A percentile compares a stretch with the other conserved stretches of the same genome.
Conservation (phyloP, 2,113 vertebrate genomes). For the Cochlearius cochlearius region DNA sequence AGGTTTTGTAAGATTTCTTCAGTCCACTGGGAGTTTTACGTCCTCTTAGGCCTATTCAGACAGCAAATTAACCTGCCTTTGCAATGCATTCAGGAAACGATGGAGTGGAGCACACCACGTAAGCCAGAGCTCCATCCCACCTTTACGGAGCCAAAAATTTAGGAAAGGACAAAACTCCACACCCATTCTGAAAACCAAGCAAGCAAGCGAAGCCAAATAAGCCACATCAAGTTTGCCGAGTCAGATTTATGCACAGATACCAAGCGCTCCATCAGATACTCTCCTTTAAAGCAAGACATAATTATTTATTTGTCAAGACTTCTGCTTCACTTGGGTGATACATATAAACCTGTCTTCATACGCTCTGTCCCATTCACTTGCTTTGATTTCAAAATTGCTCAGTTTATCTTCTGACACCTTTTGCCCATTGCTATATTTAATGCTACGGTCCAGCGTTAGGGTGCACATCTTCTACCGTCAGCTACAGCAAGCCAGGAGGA, state of each 20-base stretch:
- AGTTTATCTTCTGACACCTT: background rate
- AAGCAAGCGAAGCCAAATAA: background rate
- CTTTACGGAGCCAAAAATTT: background rate
- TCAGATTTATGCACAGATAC: background rate
- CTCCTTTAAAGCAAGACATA: background rate
- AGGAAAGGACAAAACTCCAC: background rate
- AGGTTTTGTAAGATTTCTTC: background rate
- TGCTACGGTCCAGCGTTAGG: background rate
- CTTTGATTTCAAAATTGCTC: background rate
- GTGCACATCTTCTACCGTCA: background rate
- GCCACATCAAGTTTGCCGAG: background rate
- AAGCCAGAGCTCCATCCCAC: background rate
- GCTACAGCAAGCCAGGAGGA: background rate
- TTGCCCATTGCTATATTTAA: background rate
- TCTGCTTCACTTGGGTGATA: background rate
- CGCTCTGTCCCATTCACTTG: background rate
- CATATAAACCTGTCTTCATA: background rate
- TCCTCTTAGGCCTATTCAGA: background rate
- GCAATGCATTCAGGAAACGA: constrained; percentile 55
- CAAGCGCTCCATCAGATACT: background rate
- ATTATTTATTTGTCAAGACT: background rate
- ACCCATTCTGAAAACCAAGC: background rate
- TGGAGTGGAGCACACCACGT: background rate
- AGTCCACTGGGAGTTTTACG: background rate
- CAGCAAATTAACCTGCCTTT: constrained; percentile 46